Percentiles rank a stretch among this genome's conserved stretches.
phyloP scores from a whole-genome alignment of 2,113 vertebrate genomes.

The Mola mola region DNA sequence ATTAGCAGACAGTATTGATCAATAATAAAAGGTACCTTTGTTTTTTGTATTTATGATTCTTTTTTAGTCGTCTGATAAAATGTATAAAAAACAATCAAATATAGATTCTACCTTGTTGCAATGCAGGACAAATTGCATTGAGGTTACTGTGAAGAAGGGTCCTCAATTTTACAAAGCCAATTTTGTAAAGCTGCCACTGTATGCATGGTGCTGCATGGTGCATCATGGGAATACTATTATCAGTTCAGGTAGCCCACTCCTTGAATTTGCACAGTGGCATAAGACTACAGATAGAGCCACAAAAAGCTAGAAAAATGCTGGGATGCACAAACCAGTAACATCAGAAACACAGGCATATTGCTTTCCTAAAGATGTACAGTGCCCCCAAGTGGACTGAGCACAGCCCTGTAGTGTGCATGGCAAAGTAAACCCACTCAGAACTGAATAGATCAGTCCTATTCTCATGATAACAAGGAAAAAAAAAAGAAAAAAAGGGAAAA shows the following conservation, averaged over 20 bases:
- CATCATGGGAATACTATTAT: conserved; percentile 70
- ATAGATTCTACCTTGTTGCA: conserved; percentile 22
- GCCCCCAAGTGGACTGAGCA: conserved; percentile 64
- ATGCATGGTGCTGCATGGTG: conserved; percentile 42
- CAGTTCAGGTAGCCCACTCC: conserved; percentile 62
- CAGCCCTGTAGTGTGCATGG: conserved; percentile 23
- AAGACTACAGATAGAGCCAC: conserved; percentile 59
- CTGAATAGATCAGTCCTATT: not conserved
- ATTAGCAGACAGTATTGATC: too few relatives aligned
- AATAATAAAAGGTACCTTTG: too few relatives aligned
- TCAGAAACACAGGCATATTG: conserved; percentile 1
- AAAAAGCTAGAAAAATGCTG: conserved; percentile 53
- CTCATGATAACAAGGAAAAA: not conserved
- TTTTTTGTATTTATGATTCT: too few relatives aligned
- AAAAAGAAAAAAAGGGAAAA: not conserved
- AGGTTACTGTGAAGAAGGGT: conserved; percentile 27
- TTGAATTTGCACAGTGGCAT: conserved; percentile 63
- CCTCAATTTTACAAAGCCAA: conserved; percentile 47
- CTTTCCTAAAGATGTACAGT: conserved; percentile 57
- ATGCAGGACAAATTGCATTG: conserved; percentile 26
- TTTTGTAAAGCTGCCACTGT: conserved; percentile 51
- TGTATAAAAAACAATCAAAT: conserved; percentile 4
- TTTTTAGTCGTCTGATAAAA: too few relatives aligned
- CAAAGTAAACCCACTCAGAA: not conserved
- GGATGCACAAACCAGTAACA: conserved; percentile 39